These are phyloP conservation scores for Actinostola sp. DNA, from an alignment of 92 coral and sea anemone genomes.

Conservation along the genomic window DNA sequence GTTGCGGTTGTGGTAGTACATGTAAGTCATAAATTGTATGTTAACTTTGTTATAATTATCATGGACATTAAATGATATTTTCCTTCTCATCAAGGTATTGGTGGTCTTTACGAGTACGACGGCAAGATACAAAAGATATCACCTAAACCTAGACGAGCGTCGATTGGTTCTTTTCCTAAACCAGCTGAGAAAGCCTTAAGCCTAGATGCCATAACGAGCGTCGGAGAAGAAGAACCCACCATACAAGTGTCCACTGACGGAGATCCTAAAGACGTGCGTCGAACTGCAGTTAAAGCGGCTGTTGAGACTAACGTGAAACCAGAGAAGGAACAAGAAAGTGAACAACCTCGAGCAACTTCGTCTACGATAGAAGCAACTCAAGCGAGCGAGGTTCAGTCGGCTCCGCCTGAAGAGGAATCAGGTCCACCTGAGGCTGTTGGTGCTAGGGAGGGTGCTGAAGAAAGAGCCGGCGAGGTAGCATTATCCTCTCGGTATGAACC, in stretches of 20 bases:
- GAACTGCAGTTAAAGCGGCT: not conserved
- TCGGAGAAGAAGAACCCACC: not conserved
- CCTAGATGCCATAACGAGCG: not conserved
- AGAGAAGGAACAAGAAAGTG: not conserved
- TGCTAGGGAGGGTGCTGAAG: not conserved
- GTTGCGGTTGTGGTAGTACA: too few relatives aligned
- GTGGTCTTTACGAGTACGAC: conserved; percentile 34
- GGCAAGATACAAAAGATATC: conserved; percentile 27
- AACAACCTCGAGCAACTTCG: not conserved
- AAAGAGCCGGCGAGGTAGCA: not conserved
- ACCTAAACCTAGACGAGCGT: conserved; percentile 43
- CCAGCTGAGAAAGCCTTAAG: conserved; percentile 2
- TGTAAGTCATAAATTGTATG: too few relatives aligned
- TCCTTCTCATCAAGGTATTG: conserved; percentile 24
- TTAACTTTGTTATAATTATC: not conserved
- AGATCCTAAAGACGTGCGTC: not conserved
- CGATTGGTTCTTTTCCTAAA: conserved; percentile 33
- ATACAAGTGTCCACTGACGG: not conserved
- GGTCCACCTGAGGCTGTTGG: not conserved
- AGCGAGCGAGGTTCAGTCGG: not conserved
- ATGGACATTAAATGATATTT: not conserved
- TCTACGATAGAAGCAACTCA: not conserved
- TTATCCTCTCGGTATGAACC: too few relatives aligned
- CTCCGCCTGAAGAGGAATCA: not conserved
- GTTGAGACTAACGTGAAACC: not conserved